A percentile compares a stretch with the other conserved stretches of the same genome.
phyloP scores from a whole-genome alignment of 2,113 vertebrate genomes.

The Archilochus colubris region DNA sequence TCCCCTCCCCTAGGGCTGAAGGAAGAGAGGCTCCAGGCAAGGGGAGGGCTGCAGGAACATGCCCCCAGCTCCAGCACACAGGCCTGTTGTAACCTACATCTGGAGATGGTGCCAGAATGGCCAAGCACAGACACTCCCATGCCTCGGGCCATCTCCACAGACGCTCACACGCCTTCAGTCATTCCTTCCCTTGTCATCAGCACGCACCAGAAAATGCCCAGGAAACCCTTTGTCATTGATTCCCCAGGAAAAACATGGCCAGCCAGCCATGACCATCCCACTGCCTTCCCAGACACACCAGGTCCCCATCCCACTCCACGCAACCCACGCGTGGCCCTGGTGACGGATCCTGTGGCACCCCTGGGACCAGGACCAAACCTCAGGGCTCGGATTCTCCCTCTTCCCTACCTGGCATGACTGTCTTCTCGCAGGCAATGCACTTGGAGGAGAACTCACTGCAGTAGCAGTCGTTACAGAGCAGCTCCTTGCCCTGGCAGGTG shows the following conservation, averaged over 20 bases:
- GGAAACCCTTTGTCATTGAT: not conserved
- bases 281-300: not conserved
- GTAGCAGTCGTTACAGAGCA: slow-evolving; percentile 97
- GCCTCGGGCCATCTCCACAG: slow-evolving; percentile 31
- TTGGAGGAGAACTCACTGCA: slow-evolving; percentile 97
- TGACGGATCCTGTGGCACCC: accelerated
- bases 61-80: not conserved
- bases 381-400: accelerated
- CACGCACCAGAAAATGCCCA: slow-evolving; percentile 2
- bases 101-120: slow-evolving; percentile 8
- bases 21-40: not conserved
- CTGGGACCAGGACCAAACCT: not conserved
- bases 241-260: not conserved
- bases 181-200: not conserved
- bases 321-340: too few relatives aligned
- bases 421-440: slow-evolving; percentile 93
- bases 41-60: not conserved
- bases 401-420: slow-evolving; percentile 93
- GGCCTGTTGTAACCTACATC: not conserved
- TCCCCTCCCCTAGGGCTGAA: not conserved
- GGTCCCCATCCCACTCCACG: not conserved
- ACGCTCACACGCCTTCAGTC: not conserved
- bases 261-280: too few relatives aligned
- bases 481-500: slow-evolving; percentile 91
- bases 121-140: slow-evolving; percentile 16